phyloP scores from a whole-genome alignment of 2,888 invertebrate species.

The Kuschelorhynchus macadamiae region DNA sequence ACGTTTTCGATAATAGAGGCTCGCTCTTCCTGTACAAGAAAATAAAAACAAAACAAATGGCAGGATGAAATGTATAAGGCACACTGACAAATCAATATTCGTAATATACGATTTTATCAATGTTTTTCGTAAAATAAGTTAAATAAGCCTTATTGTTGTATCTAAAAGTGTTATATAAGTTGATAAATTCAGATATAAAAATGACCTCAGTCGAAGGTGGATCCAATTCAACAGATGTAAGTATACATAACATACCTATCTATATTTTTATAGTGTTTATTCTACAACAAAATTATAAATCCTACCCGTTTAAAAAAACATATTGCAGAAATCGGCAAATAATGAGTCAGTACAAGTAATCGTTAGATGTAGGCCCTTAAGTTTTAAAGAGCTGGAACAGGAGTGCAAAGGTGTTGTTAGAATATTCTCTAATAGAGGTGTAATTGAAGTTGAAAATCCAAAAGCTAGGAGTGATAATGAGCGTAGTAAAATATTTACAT shows the following conservation, averaged over 20 bases:
- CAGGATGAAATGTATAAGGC: conserved; percentile 54
- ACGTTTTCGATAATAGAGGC: conserved; percentile 46
- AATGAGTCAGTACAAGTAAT: conserved; percentile 95
- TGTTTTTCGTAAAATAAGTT: conserved; percentile 38
- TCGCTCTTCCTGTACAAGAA: conserved; percentile 40
- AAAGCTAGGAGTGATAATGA: conserved; percentile 78
- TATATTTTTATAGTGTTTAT: too few species aligned
- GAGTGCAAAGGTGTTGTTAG: conserved; percentile 86
- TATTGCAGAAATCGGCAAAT: conserved; percentile 48
- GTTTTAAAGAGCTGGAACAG: conserved; percentile 84
- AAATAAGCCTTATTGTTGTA: too few species aligned
- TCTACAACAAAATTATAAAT: too few species aligned
- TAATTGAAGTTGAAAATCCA: conserved; percentile 91
- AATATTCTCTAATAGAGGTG: conserved; percentile 88
- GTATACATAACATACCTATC: too few species aligned
- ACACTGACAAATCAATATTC: conserved; percentile 53
- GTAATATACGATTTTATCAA: conserved; percentile 50
- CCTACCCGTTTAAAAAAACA: too few species aligned
- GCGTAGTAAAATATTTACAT: conserved; percentile 94
- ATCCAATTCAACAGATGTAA: conserved; percentile 42
- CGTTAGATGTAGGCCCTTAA: conserved; percentile 96
- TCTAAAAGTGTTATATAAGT: conserved; percentile 52
- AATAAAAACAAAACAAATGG: conserved; percentile 51
- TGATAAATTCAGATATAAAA: conserved; percentile 50
- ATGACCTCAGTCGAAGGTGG: conserved; percentile 52